phyloP scores from a whole-genome alignment of 2,888 invertebrate genomes.

The Phalera bucephala region DNA sequence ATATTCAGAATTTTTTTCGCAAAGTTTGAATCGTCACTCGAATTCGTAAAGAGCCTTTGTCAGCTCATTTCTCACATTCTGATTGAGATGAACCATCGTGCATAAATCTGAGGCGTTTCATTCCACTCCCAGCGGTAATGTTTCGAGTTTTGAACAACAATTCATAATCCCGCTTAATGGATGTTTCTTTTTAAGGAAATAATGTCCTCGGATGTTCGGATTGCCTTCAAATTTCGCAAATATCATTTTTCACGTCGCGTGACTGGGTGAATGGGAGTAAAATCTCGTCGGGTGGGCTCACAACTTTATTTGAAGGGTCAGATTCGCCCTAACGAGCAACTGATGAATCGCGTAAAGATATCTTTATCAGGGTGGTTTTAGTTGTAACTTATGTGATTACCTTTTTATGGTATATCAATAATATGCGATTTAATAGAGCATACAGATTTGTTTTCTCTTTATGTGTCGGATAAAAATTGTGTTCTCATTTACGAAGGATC shows the following conservation, averaged over 20 bases:
- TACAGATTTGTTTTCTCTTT: too few relatives aligned
- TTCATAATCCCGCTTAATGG: slow-evolving; percentile 35
- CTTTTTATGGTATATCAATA: too few relatives aligned
- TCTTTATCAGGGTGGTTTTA: slow-evolving; percentile 11
- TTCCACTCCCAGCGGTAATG: slow-evolving; percentile 29
- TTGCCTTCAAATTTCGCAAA: slow-evolving; percentile 12
- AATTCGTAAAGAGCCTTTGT: slow-evolving; percentile 50
- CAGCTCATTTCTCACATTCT: slow-evolving; percentile 56
- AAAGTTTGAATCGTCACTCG: slow-evolving; percentile 40
- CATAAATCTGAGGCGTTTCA: slow-evolving; percentile 40
- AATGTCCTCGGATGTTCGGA: background rate
- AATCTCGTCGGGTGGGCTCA: slow-evolving; percentile 27
- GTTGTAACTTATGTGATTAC: too few relatives aligned
- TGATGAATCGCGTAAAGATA: slow-evolving; percentile 23
- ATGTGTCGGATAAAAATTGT: too few relatives aligned
- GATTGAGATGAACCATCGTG: slow-evolving; percentile 50
- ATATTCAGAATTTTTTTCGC: slow-evolving; percentile 41
- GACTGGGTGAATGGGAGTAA: slow-evolving; percentile 33
- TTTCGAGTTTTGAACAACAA: slow-evolving; percentile 27
- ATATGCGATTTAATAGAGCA: too few relatives aligned
- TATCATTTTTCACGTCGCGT: slow-evolving; percentile 34
- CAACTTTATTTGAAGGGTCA: slow-evolving; percentile 9
- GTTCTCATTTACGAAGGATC: too few relatives aligned
- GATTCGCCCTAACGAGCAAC: slow-evolving; percentile 24
- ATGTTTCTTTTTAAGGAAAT: slow-evolving; percentile 24